Evolutionary conservation across 1,140 invertebrate species (phyloP).

Genomic region (Dryas iulia): DNA sequence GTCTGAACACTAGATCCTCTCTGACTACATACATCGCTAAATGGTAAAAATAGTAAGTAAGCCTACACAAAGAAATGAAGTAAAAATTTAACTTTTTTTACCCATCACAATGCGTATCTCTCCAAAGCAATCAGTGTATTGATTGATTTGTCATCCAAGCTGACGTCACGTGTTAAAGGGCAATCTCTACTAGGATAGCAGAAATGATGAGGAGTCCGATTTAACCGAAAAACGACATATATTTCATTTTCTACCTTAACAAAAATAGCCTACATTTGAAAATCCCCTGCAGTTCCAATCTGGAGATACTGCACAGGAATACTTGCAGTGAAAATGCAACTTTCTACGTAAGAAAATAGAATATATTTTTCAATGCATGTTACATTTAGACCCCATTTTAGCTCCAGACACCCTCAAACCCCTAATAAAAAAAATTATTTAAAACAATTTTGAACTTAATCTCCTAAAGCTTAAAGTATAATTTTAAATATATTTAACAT

Average conservation of each 20-base stretch:
- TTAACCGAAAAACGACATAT: neutral
- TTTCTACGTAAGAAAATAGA: neutral
- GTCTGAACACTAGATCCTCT: too few relatives aligned
- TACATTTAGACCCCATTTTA: conserved; percentile 7
- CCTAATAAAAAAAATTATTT: neutral
- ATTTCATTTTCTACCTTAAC: neutral
- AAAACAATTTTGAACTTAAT: neutral
- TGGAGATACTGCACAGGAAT: conserved; percentile 1
- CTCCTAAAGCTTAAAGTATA: neutral
- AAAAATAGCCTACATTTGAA: neutral
- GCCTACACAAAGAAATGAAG: too few relatives aligned
- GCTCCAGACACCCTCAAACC: neutral
- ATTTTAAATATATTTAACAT: neutral
- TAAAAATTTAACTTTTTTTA: too few relatives aligned
- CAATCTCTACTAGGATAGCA: conserved; percentile 44
- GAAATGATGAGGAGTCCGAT: conserved; percentile 30
- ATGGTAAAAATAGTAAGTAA: too few relatives aligned
- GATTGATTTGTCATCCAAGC: neutral
- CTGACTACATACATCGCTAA: too few relatives aligned
- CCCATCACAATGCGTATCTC: neutral
- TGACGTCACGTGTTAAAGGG: conserved; percentile 61
- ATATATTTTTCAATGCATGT: neutral
- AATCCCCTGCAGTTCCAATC: neutral
- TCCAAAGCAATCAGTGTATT: neutral
- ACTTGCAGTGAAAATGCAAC: neutral